Evolutionary conservation across 2,113 vertebrate genomes (phyloP), one percentile per base, ranked within the genome.

Genomic region (Etheostoma cragini): DNA sequence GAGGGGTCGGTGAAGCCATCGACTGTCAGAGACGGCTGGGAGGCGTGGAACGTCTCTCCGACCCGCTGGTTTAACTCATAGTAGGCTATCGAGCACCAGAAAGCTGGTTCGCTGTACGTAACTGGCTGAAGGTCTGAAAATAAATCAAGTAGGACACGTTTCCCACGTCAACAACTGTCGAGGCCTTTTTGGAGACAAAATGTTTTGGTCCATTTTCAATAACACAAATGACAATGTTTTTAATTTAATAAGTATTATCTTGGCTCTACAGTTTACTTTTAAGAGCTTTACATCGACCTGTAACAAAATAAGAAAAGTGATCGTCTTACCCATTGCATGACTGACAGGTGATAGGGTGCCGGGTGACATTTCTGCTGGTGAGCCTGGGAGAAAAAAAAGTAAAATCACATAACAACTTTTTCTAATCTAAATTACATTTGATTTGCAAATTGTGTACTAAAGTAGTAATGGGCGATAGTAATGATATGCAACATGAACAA

Each of bases 11-110:
- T 99, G 92, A 99, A 99, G 76, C 98, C 98, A 24, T 99, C 98
- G 67, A 99, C 98, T 0, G 98, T 99, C 76, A 99, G 95, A 0
- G 98, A 99, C 38, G 98, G 98, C 82, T 99, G 98, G 0, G 98
- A 99, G 2, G 98, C 98, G 54, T 99, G 98, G 89, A 99, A 99
- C 19, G 98, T 99, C 94, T 99, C 98, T 65, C 98, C 98, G 33
- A 99, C 98, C 78, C 98, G 96, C 92, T 99, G 98, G 94, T 99
- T 99, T 62, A 99, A 92, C 93, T 99, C 98, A 8, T 99, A 99
- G 94, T 99, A 99, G 1, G 98, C 97, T 96, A 99, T 99, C 24
- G 98, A 99, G 93, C 98, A 99, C 98, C 98, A 99, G 94, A 99
- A 99, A 0, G 98, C 98, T 71, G 98, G 98, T 87, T 99, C 98